Evolutionary conservation across 1,140 invertebrate genomes (phyloP), one percentile per base, ranked within the genome.

Genomic region (Aphidius gifuensis): DNA sequence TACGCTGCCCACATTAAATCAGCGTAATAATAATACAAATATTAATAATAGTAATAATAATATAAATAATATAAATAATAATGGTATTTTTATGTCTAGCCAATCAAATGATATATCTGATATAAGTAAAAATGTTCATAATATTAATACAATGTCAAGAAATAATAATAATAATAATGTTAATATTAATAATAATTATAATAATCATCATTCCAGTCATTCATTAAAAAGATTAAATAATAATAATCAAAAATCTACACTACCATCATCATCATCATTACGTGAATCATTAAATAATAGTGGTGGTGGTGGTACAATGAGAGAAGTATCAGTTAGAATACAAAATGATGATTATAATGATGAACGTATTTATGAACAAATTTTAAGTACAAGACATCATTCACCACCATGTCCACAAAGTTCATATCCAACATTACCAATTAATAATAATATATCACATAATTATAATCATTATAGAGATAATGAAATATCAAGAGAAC

Each of bases 1-100:
- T 42, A 77, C 74, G 72, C 75, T 78, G 77, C 76, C 78, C 75
- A 68, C 74, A 61, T 72, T 66, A 56, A 58, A 32, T 55, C 55
- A 47, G 53, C 56, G 49, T 48, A 42, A 40, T 54, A 48, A 40
- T 55, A 40, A 55, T 55, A 44, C 2, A 11, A 40, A n/a, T 42
- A 38, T 47, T 32, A 23, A 7, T n/a, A 44, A 51, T 6, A 60
- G n/a, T 53, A 51, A 39, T 16, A 32, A 48, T 23, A 46, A 46
- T 38, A 59, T n/a, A 32, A 59, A 42, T 49, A 58, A 43, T 23
- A 51, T 43, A 38, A 21, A 43, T 44, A 60, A 53, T 43, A 39
- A 32, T 6, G 23, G 39, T 7, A 39, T 43, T 44, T 40, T 6
- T 44, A 46, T 47, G 50, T 50, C 16, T 44, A 38, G 42, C 42